Percentiles rank a stretch among this genome's conserved stretches.
Evolutionary conservation across 2,888 invertebrate species (phyloP).

Genomic region (Schizaphis graminum): DNA sequence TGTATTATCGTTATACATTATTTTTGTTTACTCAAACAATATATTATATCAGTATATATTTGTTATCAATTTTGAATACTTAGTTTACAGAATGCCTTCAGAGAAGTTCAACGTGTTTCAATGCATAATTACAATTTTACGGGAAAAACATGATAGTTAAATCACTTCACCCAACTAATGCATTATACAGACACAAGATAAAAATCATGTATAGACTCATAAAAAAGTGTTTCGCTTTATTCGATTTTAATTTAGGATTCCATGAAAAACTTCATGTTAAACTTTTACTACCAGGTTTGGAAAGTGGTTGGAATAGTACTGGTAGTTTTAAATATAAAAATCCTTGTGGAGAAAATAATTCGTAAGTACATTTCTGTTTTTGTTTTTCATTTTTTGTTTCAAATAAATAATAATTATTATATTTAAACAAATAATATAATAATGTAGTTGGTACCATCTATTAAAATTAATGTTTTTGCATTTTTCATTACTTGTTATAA

Average conservation of each 20-base stretch:
- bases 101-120: background rate
- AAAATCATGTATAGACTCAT: background rate
- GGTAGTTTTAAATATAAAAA: conserved; percentile 49
- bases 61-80: background rate
- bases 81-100: conserved; percentile 18
- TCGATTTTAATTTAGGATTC: background rate
- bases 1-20: background rate
- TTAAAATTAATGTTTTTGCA: background rate
- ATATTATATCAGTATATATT: background rate
- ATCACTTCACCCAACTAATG: background rate
- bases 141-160: conserved; percentile 6
- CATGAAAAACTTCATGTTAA: background rate
- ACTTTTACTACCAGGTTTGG: conserved; percentile 12
- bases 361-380: conserved; percentile 36
- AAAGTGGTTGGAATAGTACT: conserved; percentile 8
- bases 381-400: background rate
- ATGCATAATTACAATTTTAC: background rate
- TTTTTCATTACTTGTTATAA: background rate
- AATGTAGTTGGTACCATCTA: background rate
- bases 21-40: conserved; percentile 25
- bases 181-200: background rate
- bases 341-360: background rate
- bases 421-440: background rate
- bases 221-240: conserved; percentile 5
- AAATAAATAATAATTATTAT: background rate